phyloP scores from a whole-genome alignment of 2,113 vertebrate species.

The Blennius ocellaris region DNA sequence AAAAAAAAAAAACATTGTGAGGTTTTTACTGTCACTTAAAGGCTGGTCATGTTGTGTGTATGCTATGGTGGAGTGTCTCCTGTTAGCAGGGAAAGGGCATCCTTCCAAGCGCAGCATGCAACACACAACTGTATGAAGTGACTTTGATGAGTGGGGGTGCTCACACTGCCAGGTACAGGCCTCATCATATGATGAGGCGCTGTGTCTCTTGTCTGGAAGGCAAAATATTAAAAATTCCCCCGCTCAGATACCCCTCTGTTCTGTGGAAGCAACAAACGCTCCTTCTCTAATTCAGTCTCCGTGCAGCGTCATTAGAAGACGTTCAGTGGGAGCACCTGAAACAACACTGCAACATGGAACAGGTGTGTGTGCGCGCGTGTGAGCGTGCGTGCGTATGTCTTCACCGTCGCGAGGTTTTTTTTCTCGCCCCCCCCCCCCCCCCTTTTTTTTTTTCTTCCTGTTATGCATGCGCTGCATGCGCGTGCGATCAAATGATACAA shows the following conservation, averaged over 20 bases:
- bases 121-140: conserved; percentile 25
- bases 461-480: not conserved
- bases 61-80: not conserved
- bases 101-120: not conserved
- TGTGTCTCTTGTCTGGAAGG: conserved; percentile 42
- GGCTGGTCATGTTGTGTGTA: too few species aligned
- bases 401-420: too few species aligned
- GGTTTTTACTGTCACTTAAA: not conserved
- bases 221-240: conserved; percentile 24
- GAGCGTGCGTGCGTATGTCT: not conserved
- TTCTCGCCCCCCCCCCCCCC: too few species aligned
- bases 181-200: conserved; percentile 24
- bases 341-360: conserved; percentile 77
- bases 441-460: too few species aligned
- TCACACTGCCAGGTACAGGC: conserved; percentile 48
- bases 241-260: conserved; percentile 29
- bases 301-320: conserved; percentile 54
- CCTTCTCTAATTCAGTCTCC: conserved; percentile 49
- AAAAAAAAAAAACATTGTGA: not conserved
- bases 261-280: conserved; percentile 39
- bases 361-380: conserved; percentile 69
- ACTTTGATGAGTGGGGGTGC: conserved; percentile 12
- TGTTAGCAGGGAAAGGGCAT: not conserved
- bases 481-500: conserved; percentile 37
- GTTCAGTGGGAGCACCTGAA: conserved; percentile 42